Base-by-base conservation (phyloP, 2,113 vertebrate species). In the Cavia aperea region DNA sequence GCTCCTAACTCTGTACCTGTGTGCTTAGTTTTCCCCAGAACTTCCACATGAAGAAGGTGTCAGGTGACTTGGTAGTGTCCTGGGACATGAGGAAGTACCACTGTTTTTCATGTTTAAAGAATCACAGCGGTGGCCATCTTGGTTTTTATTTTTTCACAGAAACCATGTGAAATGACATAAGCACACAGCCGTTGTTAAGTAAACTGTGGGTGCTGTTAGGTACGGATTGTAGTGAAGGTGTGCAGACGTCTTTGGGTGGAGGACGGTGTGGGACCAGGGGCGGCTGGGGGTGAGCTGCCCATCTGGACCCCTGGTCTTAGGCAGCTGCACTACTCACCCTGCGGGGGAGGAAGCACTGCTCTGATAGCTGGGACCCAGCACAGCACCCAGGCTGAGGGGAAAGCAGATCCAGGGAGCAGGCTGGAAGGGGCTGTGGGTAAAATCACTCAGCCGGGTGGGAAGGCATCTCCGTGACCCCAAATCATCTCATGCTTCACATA, bases 381-480 rank as follows among this genome's bases (percentile, higher is more conserved):
- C 5, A 2, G 58, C 33, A 21, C 4, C 51, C 54, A 15, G 7
- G 46, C 4, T 39, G 24, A 68, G 77, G 43, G 5, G 2, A 36
- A 2, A 4, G 4, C 19, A 7, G 24, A 29, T 7, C 8, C 19
- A 3, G n/a, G 5, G n/a, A n/a, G 62, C 24, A 11, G 18, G 14
- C 16, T 18, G 46, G 12, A 36, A 19, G 19, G 33, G 16, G 14
- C 54, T 72, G 24, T 36, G 14, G 5, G 4, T 14, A 13, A n/a
- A 49, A 51, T 31, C 13, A 7, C 18, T 43, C 65, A 51, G 70
- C n/a, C 33, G 39, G 49, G 68, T 7, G 11, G 29, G 15, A 70
- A 21, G 31, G 23, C 5, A 23, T 72, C 70, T 49, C 58, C 19
- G 51, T 23, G 60, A 43, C 63, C 70, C 49, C 33, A 24, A 60